These are phyloP conservation scores for Pelobates fuscus DNA, from an alignment of 2,113 vertebrate genomes.

Conservation along the genomic window DNA sequence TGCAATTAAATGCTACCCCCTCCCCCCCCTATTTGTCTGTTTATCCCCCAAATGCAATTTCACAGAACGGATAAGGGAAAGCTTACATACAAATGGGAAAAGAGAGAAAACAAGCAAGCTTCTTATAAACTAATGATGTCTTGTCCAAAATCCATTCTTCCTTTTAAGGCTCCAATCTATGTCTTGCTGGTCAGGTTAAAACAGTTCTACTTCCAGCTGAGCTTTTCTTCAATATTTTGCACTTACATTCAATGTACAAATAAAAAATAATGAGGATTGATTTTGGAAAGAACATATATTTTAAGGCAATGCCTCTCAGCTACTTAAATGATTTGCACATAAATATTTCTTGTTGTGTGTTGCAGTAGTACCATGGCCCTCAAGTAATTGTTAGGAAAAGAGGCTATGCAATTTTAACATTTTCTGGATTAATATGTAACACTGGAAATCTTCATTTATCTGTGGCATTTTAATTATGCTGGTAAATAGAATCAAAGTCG, in stretches of 20 bases:
- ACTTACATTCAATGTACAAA: conserved; percentile 53
- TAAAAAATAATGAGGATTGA: conserved; percentile 51
- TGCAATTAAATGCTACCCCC: neutral
- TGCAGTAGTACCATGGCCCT: conserved; percentile 10
- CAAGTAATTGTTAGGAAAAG: conserved; percentile 4
- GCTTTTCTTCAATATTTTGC: conserved; percentile 54
- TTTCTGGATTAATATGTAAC: neutral
- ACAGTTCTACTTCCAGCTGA: conserved; percentile 57
- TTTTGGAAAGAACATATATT: conserved; percentile 55
- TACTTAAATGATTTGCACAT: conserved; percentile 24
- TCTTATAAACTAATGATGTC: conserved; percentile 62
- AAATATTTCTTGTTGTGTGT: conserved; percentile 31
- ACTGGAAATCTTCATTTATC: too few species aligned
- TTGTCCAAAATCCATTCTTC: conserved; percentile 64
- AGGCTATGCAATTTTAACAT: neutral
- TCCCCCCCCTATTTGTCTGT: too few species aligned
- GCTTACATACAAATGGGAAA: conserved; percentile 8
- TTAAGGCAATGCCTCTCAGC: conserved; percentile 10
- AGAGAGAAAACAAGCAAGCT: conserved; percentile 17
- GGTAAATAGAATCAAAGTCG: too few species aligned
- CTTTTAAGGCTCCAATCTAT: conserved; percentile 50
- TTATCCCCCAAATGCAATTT: too few species aligned
- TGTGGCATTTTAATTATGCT: too few species aligned
- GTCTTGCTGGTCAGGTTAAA: conserved; percentile 62
- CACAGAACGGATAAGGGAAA: neutral